These are phyloP conservation scores for Cryptus viduatorius DNA, from an alignment of 2,888 invertebrate species.

Conservation along the genomic window DNA sequence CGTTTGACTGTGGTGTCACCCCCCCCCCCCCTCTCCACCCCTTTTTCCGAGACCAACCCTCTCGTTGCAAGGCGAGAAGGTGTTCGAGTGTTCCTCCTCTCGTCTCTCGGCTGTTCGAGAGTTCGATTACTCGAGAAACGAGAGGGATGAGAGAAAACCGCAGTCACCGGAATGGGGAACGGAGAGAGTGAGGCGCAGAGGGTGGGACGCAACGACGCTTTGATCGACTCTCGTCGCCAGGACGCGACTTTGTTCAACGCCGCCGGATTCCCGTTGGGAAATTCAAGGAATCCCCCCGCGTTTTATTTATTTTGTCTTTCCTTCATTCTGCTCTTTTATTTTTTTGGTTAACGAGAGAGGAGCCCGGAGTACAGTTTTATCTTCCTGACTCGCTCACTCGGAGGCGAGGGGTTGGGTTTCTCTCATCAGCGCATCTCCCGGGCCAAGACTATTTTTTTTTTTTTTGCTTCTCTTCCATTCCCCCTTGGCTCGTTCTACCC, in stretches of 20 bases:
- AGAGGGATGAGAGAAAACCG: slow-evolving; percentile 58
- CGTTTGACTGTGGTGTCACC: slow-evolving; percentile 38
- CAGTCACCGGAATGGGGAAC: slow-evolving; percentile 31
- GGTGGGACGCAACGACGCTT: slow-evolving; percentile 72
- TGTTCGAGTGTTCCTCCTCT: slow-evolving; percentile 59
- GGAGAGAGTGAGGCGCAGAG: not conserved
- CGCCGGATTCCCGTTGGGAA: slow-evolving; percentile 68
- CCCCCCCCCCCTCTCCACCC: slow-evolving; percentile 25
- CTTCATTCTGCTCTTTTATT: slow-evolving; percentile 36
- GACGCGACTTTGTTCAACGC: slow-evolving; percentile 63
- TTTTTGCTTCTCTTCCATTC: slow-evolving; percentile 52
- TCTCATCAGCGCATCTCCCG: slow-evolving; percentile 57
- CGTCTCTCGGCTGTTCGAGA: slow-evolving; percentile 58
- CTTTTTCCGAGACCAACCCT: slow-evolving; percentile 38
- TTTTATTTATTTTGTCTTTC: slow-evolving; percentile 63
- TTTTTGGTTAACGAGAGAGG: slow-evolving; percentile 60
- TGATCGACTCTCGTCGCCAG: slow-evolving; percentile 69
- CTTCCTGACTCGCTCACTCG: slow-evolving; percentile 56
- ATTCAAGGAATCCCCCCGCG: slow-evolving; percentile 62
- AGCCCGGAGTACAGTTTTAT: slow-evolving; percentile 48
- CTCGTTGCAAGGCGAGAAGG: slow-evolving; percentile 49
- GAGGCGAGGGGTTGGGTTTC: slow-evolving; percentile 20
- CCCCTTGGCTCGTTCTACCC: slow-evolving; percentile 41
- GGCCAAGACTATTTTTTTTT: slow-evolving; percentile 39
- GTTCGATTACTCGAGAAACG: slow-evolving; percentile 66